phyloP scores from a whole-genome alignment of 2,888 invertebrate genomes.

The Tipula helvola region DNA sequence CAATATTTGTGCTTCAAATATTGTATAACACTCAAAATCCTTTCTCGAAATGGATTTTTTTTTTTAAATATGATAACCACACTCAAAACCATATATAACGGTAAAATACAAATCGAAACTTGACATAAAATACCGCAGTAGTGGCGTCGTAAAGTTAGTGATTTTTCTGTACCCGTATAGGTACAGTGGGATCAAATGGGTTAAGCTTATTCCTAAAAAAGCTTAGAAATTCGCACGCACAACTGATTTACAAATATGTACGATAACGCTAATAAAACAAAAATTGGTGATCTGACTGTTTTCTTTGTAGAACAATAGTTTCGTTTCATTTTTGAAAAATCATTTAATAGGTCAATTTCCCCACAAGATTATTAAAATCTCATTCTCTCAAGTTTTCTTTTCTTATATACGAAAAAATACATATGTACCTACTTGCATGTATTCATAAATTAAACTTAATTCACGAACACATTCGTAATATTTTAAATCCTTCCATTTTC shows the following conservation, averaged over 20 bases:
- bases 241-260: background rate
- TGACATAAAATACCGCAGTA: too few species aligned
- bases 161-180: too few species aligned
- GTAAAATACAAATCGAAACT: too few species aligned
- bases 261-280: background rate
- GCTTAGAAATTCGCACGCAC: background rate
- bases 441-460: background rate
- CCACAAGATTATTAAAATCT: background rate
- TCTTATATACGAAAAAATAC: background rate
- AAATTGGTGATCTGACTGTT: background rate
- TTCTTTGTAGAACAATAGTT: background rate
- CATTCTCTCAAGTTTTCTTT: background rate
- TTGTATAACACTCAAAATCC: too few species aligned
- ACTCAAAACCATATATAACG: too few species aligned
- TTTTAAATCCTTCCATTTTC: background rate
- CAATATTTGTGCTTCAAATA: too few species aligned
- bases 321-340: background rate
- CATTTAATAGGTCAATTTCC: background rate
- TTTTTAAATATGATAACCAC: too few species aligned
- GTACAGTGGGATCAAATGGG: too few species aligned
- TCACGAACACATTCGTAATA: background rate
- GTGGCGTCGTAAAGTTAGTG: too few species aligned
- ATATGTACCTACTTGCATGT: background rate
- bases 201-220: too few species aligned
- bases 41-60: too few species aligned